Evolutionary conservation across 2,113 vertebrate genomes (phyloP), one percentile per base, ranked within the genome.

Genomic region (Columba livia): DNA sequence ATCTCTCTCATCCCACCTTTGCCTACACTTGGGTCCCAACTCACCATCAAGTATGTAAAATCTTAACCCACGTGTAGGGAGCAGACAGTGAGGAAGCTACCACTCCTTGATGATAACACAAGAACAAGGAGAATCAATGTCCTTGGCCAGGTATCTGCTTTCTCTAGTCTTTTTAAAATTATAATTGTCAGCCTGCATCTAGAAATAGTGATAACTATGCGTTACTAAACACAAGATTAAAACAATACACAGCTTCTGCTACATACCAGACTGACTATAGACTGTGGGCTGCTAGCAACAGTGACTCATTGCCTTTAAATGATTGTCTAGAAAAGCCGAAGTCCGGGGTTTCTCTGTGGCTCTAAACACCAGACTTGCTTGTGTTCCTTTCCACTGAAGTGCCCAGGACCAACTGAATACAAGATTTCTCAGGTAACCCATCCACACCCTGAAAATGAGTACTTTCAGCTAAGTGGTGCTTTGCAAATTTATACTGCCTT

Each of bases 61-160:
- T 0, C 0, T 3, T 57, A 80, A 48, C 13, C 7, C 10, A 6
- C 4, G 18, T 2, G 1, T 0, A 69, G 16, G 25, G 14, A 70
- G 8, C 3, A 66, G 12, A 28, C 1, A 4, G 36, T 0, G 1
- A 79, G 21, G 24, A 93, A 72, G 44, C 8, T 24, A 48, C 8
- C 16, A 40, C 24, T 82, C 44, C 50, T 54, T 58, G 42, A 48
- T 0, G 4, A 61, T 21, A 53, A 53, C 3, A 7, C 4, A 51
- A 58, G 29, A 38, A 47, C 15, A 79, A 64, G 31, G 7, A 89
- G 13, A 87, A 93, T 28, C 56, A 17, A 2, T 29, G 38, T 38
- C 20, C 15, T 32, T 65, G 26, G 31, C 21, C 24, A 69, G 23
- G 14, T 70, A 48, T 21, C 7, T 79, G 11, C 34, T 67, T 91